Evolutionary conservation across 2,888 invertebrate species (phyloP).

Genomic region (Sinelater perroti): DNA sequence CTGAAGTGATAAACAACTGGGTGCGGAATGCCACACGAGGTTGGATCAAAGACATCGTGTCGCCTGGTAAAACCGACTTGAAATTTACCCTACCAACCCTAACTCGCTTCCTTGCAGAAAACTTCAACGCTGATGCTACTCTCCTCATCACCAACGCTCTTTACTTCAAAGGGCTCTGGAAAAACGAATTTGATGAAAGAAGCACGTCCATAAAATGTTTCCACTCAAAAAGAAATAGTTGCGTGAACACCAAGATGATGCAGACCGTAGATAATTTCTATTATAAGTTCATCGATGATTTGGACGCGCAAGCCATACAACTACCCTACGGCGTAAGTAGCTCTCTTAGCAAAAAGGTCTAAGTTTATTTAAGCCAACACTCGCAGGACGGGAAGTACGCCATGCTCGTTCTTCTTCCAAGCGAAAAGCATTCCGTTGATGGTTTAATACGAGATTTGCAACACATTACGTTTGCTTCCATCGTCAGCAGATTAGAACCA

Average conservation of each 20-base stretch:
- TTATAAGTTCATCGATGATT: slow-evolving; percentile 67
- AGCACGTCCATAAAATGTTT: slow-evolving; percentile 69
- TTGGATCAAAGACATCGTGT: slow-evolving; percentile 65
- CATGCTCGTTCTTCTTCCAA: slow-evolving; percentile 71
- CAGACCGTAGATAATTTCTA: slow-evolving; percentile 69
- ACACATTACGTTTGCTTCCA: slow-evolving; percentile 63
- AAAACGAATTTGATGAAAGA: slow-evolving; percentile 68
- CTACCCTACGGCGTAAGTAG: slow-evolving; percentile 76
- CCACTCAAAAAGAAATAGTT: slow-evolving; percentile 68
- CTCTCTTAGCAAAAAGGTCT: too few relatives aligned
- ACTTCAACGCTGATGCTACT: slow-evolving; percentile 64
- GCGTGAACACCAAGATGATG: slow-evolving; percentile 74
- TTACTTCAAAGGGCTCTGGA: slow-evolving; percentile 83
- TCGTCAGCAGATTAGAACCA: slow-evolving; percentile 60
- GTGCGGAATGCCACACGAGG: slow-evolving; percentile 66
- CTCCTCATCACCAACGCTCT: slow-evolving; percentile 79
- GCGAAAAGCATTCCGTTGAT: slow-evolving; percentile 61
- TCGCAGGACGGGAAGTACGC: slow-evolving; percentile 68
- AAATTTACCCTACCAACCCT: too few relatives aligned
- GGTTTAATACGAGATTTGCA: slow-evolving; percentile 67
- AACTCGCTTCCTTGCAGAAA: slow-evolving; percentile 61
- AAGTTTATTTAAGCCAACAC: slow-evolving; percentile 4
- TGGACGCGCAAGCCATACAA: slow-evolving; percentile 74
- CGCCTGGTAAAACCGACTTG: slow-evolving; percentile 63
- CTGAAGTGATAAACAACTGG: slow-evolving; percentile 69